A percentile compares a stretch with the other conserved stretches of the same genome.
Conservation (phyloP, 1,140 invertebrate genomes). For the Trichogramma pretiosum region DNA sequence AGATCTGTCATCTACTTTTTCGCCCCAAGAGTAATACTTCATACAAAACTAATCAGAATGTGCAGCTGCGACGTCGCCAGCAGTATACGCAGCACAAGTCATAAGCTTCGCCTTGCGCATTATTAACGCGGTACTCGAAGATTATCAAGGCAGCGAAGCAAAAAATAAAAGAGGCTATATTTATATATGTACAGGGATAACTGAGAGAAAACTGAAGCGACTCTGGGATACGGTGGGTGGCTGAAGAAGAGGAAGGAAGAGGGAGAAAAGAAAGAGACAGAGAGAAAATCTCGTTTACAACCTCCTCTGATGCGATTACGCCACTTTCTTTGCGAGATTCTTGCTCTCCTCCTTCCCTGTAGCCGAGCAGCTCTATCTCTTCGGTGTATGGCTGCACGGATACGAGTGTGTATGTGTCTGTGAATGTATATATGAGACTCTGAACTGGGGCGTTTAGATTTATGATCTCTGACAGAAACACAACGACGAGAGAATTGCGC, state of each 20-base stretch:
- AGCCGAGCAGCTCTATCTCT: not conserved
- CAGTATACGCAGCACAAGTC: too few species aligned
- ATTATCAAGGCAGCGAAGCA: not conserved
- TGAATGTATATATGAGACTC: too few species aligned
- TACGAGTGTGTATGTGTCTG: too few species aligned
- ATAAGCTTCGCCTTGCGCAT: not conserved
- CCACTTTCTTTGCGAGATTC: conserved; percentile 6
- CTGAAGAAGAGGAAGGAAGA: not conserved
- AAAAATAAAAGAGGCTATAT: too few species aligned
- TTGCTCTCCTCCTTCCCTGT: not conserved
- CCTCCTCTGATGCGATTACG: conserved; percentile 12
- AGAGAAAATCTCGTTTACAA: conserved; percentile 16
- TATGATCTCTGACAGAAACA: conserved; percentile 22
- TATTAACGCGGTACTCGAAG: conserved; percentile 1
- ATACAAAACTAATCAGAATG: too few species aligned
- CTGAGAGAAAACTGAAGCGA: conserved; percentile 2
- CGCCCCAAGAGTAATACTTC: too few species aligned
- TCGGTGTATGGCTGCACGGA: too few species aligned
- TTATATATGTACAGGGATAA: too few species aligned
- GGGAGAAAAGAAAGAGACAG: not conserved
- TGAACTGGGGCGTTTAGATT: conserved; percentile 20
- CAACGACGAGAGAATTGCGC: conserved; percentile 14
- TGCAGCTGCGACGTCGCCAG: too few species aligned
- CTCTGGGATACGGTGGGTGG: too few species aligned
- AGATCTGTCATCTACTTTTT: too few species aligned